Evolutionary conservation across 1,140 invertebrate genomes (phyloP), one percentile per base, ranked within the genome.

Genomic region (Carcinoscorpius rotundicauda): DNA sequence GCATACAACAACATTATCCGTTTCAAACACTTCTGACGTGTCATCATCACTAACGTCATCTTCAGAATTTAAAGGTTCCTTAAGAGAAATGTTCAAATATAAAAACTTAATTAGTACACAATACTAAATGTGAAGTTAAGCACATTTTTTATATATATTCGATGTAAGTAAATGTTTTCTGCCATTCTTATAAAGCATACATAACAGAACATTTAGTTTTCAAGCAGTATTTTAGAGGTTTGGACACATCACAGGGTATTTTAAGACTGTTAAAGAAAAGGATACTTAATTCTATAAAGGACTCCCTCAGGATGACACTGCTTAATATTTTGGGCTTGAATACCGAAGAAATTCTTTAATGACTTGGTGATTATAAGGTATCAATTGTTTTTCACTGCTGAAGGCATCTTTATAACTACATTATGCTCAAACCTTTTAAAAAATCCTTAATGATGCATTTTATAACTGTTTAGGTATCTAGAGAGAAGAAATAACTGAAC

Each of bases 91-190:
- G 5, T 48, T 4, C 49, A 61, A 48, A 60, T 60, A 60, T 62
- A 4, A 29, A 10, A 52, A 53, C 29, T 49, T 29, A 62, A n/a
- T 52, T 48, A 10, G 10, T 6, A 10, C 58, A 59, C 29, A 11
- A 10, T 59, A 8, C 10, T 6, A 10, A 29, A 59, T 11, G 3
- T 59, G 10, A 9, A 10, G 6, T 6, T 49, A 9, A 10, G 10
- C 48, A 11, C 29, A 8, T 11, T 59, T n/a, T 49, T 0, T 3
- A n/a, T 29, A 0, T 59, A 10, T 59, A 6, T n/a, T n/a, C 93
- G 83, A 98, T 97, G 69, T 98, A 95, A 60, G 95, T 95, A 73
- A 98, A 95, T 80, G 62, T 48, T 6, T 48, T 49, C 49, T 62
- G 57, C 4, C 50, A 51, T 11, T 60, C 6, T 60, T 51, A 52